A percentile compares a stretch with the other conserved stretches of the same genome.
Conservation (phyloP, 1,140 invertebrate genomes). For the Helicoverpa armigera region DNA sequence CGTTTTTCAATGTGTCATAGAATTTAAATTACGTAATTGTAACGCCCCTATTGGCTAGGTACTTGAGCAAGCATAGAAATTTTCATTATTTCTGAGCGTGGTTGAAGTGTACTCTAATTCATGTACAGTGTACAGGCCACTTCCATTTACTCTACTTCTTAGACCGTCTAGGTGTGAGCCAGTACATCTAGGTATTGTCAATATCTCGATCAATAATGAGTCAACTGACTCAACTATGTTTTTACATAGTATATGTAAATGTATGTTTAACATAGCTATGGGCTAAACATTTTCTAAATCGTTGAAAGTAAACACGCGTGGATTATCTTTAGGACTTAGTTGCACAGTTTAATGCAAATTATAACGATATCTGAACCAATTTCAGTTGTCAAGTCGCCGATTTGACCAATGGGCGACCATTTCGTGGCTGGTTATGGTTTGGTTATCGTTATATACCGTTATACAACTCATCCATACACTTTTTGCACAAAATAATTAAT, state of each 20-base stretch:
- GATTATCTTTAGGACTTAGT: background rate
- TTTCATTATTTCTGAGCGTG: background rate
- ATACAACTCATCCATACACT: too few relatives aligned
- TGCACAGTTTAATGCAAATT: too few relatives aligned
- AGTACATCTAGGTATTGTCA: slow-evolving; percentile 25
- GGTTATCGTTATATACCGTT: too few relatives aligned
- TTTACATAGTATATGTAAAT: too few relatives aligned
- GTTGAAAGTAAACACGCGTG: background rate
- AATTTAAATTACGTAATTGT: too few relatives aligned
- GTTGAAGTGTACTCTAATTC: background rate
- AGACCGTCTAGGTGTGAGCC: slow-evolving; percentile 19
- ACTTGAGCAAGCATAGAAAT: background rate
- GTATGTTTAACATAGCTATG: slow-evolving; percentile 1
- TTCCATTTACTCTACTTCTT: background rate
- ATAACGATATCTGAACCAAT: too few relatives aligned
- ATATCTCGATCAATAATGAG: slow-evolving; percentile 30
- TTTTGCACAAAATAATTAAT: too few relatives aligned
- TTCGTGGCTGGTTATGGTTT: too few relatives aligned
- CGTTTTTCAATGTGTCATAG: too few relatives aligned
- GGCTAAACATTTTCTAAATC: background rate
- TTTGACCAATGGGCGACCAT: too few relatives aligned
- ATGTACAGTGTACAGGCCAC: background rate
- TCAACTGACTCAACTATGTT: background rate
- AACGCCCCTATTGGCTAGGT: too few relatives aligned
- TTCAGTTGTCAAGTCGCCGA: too few relatives aligned